phyloP scores from a whole-genome alignment of 2,797 vertebrate genomes.

The Pristis pectinata region DNA sequence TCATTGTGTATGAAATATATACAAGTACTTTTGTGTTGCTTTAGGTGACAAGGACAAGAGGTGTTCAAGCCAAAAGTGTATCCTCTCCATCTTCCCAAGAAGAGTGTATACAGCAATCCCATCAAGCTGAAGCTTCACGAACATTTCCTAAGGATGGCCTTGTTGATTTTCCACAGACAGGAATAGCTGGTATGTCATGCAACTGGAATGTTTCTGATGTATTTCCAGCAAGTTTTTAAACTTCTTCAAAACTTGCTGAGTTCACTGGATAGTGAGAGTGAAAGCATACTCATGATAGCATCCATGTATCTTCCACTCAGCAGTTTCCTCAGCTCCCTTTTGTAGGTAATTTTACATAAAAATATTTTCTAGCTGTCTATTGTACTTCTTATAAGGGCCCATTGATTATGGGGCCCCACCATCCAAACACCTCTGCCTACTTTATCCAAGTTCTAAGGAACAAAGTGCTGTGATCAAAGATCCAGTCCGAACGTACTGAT shows the following conservation, averaged over 20 bases:
- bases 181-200: constrained; percentile 8
- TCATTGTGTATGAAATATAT: neutral
- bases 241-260: neutral
- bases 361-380: neutral
- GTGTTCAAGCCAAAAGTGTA: neutral
- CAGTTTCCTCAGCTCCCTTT: neutral
- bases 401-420: neutral
- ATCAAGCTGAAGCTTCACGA: neutral
- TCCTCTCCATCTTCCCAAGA: neutral
- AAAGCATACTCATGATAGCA: no score
- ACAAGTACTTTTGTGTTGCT: neutral
- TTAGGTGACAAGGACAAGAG: neutral
- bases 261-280: neutral
- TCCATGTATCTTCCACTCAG: neutral
- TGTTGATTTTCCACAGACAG: neutral
- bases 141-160: neutral
- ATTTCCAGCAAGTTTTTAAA: neutral
- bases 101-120: neutral
- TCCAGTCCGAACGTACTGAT: no score
- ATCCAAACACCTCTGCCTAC: neutral
- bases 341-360: neutral
- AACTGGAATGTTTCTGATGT: neutral
- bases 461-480: neutral
- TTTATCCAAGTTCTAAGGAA: neutral
- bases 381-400: neutral